Evolutionary conservation across 2,113 vertebrate species (phyloP).

Genomic region (Ptychochromis oligacanthus): DNA sequence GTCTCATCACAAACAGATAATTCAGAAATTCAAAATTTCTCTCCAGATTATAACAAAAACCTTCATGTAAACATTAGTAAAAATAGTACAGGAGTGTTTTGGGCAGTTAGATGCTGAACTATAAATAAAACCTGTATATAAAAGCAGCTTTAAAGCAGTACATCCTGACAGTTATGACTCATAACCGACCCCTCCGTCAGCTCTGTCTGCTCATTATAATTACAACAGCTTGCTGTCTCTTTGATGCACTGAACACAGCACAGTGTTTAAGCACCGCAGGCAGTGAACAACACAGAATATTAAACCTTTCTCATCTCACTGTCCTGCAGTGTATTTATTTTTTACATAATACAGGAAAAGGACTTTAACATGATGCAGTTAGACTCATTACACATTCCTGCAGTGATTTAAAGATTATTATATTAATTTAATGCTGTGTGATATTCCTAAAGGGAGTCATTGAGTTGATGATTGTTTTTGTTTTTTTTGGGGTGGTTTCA

Average conservation of each 20-base stretch:
- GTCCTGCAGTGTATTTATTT: not conserved
- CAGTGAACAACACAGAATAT: not conserved
- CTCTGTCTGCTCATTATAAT: constrained; percentile 16
- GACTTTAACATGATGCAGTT: not conserved
- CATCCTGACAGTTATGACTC: constrained; percentile 21
- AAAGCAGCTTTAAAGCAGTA: not conserved
- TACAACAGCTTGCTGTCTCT: not conserved
- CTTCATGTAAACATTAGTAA: not conserved
- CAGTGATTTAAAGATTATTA: not conserved
- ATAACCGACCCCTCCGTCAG: not conserved
- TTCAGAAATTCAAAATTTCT: too few relatives aligned
- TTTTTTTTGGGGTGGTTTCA: not conserved
- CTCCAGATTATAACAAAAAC: not conserved
- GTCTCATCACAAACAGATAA: not conserved
- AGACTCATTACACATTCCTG: not conserved
- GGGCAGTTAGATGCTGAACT: not conserved
- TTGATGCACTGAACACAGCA: not conserved
- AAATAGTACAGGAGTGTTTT: not conserved
- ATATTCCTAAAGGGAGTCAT: not conserved
- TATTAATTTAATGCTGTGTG: not conserved
- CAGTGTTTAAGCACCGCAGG: constrained; percentile 63
- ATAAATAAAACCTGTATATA: not conserved
- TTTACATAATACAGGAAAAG: not conserved
- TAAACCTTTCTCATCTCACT: not conserved
- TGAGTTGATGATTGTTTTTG: not conserved